Conservation (phyloP, 2,797 vertebrate species). For the Sebastes variabilis region DNA sequence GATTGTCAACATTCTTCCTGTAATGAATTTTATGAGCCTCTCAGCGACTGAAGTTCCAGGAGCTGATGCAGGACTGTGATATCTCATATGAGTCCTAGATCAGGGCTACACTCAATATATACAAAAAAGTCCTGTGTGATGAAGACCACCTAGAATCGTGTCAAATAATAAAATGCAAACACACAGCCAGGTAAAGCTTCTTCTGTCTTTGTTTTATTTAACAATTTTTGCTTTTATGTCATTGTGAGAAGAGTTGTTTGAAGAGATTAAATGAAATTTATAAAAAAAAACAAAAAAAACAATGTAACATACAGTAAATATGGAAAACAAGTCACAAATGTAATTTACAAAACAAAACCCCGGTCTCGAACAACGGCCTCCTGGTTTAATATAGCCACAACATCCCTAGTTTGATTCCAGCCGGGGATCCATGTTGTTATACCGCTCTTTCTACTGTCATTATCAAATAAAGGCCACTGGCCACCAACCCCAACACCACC, state of each 20-base stretch:
- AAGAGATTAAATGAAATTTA: conserved; percentile 74
- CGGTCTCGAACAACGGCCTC: too few species aligned
- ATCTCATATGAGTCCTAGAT: neutral
- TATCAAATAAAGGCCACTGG: too few species aligned
- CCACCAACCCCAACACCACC: too few species aligned
- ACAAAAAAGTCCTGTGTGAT: neutral
- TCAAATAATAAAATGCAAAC: neutral
- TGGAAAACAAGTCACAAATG: too few species aligned
- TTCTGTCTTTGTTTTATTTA: conserved; percentile 38
- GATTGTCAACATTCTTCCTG: neutral
- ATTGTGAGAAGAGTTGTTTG: conserved; percentile 73
- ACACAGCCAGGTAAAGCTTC: conserved; percentile 19
- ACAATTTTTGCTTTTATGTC: conserved; percentile 51
- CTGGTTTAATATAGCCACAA: neutral
- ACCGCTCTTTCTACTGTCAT: too few species aligned
- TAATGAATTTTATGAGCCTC: neutral
- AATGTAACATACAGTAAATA: too few species aligned
- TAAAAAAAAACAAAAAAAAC: conserved; percentile 14
- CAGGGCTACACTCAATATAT: neutral
- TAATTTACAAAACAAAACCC: too few species aligned
- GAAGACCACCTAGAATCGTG: neutral
- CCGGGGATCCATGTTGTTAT: too few species aligned
- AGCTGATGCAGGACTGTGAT: neutral
- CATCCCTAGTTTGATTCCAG: too few species aligned
- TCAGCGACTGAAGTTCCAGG: neutral